Conservation (phyloP, 2,888 invertebrate genomes). For the Cryptus armator region DNA sequence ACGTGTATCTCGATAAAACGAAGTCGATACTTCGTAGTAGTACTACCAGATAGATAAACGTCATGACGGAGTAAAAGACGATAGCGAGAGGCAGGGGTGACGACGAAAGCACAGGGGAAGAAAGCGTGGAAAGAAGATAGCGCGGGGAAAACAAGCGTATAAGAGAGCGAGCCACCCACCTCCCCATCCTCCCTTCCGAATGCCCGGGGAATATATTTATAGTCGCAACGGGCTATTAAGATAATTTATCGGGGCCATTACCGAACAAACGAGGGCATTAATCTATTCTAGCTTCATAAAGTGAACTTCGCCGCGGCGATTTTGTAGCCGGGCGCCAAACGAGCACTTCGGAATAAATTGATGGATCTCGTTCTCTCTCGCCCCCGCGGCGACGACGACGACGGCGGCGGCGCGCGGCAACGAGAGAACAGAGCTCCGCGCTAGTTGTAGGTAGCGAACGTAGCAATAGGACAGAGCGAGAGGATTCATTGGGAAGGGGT, state of each 20-base stretch:
- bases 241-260: slow-evolving; percentile 85
- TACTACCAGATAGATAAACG: slow-evolving; percentile 42
- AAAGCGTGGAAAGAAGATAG: slow-evolving; percentile 44
- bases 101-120: slow-evolving; percentile 42
- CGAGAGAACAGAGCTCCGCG: slow-evolving; percentile 52
- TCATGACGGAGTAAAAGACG: slow-evolving; percentile 37
- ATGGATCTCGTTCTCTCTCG: slow-evolving; percentile 76
- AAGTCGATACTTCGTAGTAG: slow-evolving; percentile 43
- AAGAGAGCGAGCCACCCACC: slow-evolving; percentile 47
- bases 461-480: slow-evolving; percentile 25
- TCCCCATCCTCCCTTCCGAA: slow-evolving; percentile 62
- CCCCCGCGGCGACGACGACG: slow-evolving; percentile 65
- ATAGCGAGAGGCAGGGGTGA: slow-evolving; percentile 44
- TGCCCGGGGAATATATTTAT: slow-evolving; percentile 83
- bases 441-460: slow-evolving; percentile 48
- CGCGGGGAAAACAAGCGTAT: slow-evolving; percentile 64
- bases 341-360: slow-evolving; percentile 83
- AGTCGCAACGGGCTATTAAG: slow-evolving; percentile 83
- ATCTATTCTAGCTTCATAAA: slow-evolving; percentile 85
- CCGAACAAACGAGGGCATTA: slow-evolving; percentile 85
- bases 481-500: background rate
- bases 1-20: slow-evolving; percentile 33
- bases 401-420: slow-evolving; percentile 47
- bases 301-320: slow-evolving; percentile 84
- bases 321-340: slow-evolving; percentile 84